Evolutionary conservation across 1,140 invertebrate genomes (phyloP).

Genomic region (Drosophila kepulauana): DNA sequence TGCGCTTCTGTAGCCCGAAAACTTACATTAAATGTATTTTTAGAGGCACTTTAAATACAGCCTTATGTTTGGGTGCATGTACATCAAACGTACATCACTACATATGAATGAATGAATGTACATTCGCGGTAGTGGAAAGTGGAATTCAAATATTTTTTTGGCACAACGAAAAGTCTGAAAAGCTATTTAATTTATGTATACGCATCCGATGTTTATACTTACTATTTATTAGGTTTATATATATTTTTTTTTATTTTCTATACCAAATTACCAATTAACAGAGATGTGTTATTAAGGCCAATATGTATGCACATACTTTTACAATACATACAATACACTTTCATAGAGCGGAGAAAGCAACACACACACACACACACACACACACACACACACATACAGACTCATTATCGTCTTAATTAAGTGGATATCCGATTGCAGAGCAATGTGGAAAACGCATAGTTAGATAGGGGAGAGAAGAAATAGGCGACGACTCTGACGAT

Average conservation of each 20-base stretch:
- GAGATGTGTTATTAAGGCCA: constrained; percentile 6
- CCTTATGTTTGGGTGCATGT: constrained; percentile 1
- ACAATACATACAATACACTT: constrained; percentile 12
- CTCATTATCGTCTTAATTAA: constrained; percentile 19
- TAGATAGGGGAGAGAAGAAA: constrained; percentile 1
- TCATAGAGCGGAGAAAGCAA: not conserved
- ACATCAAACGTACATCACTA: not conserved
- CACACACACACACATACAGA: not conserved
- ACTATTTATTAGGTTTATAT: constrained; percentile 26
- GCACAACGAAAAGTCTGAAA: constrained; percentile 60
- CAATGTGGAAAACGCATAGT: constrained; percentile 6
- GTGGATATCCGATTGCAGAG: constrained; percentile 35
- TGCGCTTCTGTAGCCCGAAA: not conserved
- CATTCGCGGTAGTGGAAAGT: constrained; percentile 10
- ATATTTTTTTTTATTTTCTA: constrained; percentile 53
- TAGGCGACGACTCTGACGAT: not conserved
- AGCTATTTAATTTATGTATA: constrained; percentile 46
- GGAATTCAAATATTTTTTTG: constrained; percentile 36
- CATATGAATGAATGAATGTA: not conserved
- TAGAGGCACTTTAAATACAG: not conserved
- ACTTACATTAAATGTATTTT: constrained; percentile 17
- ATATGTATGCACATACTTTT: constrained; percentile 33
- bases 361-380: not conserved
- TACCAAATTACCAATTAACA: constrained; percentile 65
- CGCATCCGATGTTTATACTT: constrained; percentile 30